Base-by-base conservation (phyloP, 2,113 vertebrate genomes). In the Lophochroa leadbeateri region DNA sequence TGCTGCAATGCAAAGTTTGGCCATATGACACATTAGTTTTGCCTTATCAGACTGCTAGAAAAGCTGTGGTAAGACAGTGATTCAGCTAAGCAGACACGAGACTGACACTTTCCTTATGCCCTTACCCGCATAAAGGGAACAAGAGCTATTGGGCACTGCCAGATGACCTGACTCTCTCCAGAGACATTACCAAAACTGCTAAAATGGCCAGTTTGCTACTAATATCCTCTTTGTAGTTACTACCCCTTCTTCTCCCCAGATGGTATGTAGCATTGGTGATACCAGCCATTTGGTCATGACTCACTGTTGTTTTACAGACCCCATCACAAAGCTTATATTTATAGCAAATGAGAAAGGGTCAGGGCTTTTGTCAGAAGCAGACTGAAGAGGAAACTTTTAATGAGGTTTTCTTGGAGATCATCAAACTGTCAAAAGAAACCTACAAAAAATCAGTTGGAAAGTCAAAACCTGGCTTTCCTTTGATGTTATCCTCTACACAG, bases 291-390 rank as follows among this genome's bases (percentile, higher is more conserved):
- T 85, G 67, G 19, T 35, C 41, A 21, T 88, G 96, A 88, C 46
- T 86, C 88, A 78, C 68, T 70, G 17, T 57, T 86, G 47, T 57
- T 61, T 88, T 77, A 88, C 43, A 74, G 78, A 85, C 72, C 75
- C 49, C 67, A 49, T 85, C 1, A 7, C 35, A 85, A 92, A 93
- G 35, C 58, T 90, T 90, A 39, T 69, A 80, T 92, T 89, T 86
- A 72, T 19, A 93, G 79, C 31, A 89, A 74, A 82, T 80, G 63
- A 96, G 58, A 76, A 95, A 87, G 64, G 75, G 63, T 85, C 83
- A 95, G 78, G 84, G 72, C 69, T 94, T 91, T 35, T 55, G 71
- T 76, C 33, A 86, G 55, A 55, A 92, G 63, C 35, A 93, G 64
- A 58, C 24, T 5, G 7, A 88, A 88, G 43, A 71, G 41, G 75